Percentiles rank a stretch among this genome's conserved stretches.
phyloP scores from a whole-genome alignment of 2,888 invertebrate species.

The Slavum lentiscoides region DNA sequence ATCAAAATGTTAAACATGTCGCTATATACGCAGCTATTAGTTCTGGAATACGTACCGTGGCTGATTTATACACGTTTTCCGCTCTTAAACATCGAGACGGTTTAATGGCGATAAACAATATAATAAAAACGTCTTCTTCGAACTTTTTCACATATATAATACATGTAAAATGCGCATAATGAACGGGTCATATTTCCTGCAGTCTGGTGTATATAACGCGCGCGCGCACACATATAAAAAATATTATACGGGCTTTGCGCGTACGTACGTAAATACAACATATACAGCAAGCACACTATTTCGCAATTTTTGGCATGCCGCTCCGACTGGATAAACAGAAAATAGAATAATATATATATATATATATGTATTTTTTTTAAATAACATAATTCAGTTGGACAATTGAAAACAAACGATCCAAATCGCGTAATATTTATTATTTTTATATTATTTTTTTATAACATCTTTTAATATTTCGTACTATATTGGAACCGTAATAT shows the following conservation, averaged over 20 bases:
- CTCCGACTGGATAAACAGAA: conserved; percentile 3
- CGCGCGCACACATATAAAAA: background rate
- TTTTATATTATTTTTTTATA: no score
- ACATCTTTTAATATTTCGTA: no score
- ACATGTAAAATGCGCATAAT: conserved; percentile 28
- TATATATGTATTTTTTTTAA: no score
- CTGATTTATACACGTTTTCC: conserved; percentile 37
- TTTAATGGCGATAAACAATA: conserved; percentile 44
- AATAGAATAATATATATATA: no score
- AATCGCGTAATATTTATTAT: no score
- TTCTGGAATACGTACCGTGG: background rate
- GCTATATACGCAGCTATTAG: no score
- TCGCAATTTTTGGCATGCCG: background rate
- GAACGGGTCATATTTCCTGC: conserved; percentile 47
- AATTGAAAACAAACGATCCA: background rate
- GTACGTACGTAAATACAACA: background rate
- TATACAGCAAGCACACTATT: no score
- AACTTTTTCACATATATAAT: conserved; percentile 28
- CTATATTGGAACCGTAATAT: no score
- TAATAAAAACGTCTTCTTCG: conserved; percentile 41
- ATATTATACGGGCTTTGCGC: background rate
- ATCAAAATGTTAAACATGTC: no score
- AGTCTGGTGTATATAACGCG: background rate
- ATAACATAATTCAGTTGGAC: background rate
- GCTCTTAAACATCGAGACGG: conserved; percentile 46